A percentile compares a stretch with the other conserved stretches of the same genome.
These are phyloP conservation scores for Hepsetus odoe DNA, from an alignment of 2,113 vertebrate genomes.

Conservation along the genomic window DNA sequence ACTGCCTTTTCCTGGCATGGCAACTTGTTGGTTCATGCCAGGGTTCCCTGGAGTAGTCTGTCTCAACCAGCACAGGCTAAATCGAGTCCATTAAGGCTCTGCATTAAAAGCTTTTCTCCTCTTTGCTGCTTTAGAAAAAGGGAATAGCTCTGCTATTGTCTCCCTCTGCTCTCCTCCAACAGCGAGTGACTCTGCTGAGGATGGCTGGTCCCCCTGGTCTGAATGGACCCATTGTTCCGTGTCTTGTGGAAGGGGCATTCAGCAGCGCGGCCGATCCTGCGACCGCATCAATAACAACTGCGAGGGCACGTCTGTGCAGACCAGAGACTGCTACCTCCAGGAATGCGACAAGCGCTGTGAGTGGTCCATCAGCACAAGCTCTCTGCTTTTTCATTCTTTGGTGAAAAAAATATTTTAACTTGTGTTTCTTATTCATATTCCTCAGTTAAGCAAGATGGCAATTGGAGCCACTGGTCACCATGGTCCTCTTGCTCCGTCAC, in stretches of 20 bases:
- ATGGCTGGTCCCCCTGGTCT: slow-evolving; percentile 98
- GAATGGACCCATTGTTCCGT: slow-evolving; percentile 98
- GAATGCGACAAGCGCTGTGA: slow-evolving; percentile 98
- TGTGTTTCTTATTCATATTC: slow-evolving; percentile 35
- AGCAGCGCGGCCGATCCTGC: slow-evolving; percentile 96
- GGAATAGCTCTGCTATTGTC: slow-evolving; percentile 74
- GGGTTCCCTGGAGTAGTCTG: slow-evolving; percentile 40
- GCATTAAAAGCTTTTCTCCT: slow-evolving; percentile 65
- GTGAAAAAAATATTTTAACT: slow-evolving; percentile 34
- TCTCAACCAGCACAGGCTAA: slow-evolving; percentile 59
- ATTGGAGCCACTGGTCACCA: slow-evolving; percentile 98
- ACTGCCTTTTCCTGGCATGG: slow-evolving; percentile 55
- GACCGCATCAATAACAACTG: slow-evolving; percentile 98
- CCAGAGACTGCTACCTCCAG: slow-evolving; percentile 94
- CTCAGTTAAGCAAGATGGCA: slow-evolving; percentile 95
- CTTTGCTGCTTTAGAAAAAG: slow-evolving; percentile 51
- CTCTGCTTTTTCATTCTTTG: neutral
- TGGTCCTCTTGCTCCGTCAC: slow-evolving; percentile 98
- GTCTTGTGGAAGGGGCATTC: slow-evolving; percentile 94
- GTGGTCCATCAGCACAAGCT: slow-evolving; percentile 58
- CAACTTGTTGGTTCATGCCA: slow-evolving; percentile 50
- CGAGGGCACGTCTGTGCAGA: slow-evolving; percentile 98
- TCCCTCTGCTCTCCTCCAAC: slow-evolving; percentile 58
- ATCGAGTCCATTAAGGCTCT: slow-evolving; percentile 66
- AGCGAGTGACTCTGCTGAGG: slow-evolving; percentile 95